Evolutionary conservation across 2,113 vertebrate species (phyloP).

Genomic region (Patagioenas fasciata): DNA sequence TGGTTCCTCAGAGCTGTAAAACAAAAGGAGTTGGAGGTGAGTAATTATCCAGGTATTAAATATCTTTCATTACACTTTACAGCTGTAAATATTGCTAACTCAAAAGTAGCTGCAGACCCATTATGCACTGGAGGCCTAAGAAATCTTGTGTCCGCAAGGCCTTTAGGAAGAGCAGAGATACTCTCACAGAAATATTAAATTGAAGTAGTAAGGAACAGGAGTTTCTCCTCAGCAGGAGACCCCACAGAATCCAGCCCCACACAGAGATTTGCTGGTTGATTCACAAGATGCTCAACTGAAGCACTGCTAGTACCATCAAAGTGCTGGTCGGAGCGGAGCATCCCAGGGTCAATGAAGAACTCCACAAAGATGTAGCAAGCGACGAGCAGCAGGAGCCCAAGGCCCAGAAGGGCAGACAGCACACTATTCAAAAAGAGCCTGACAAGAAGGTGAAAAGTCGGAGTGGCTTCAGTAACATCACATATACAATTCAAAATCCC

Average conservation of each 20-base stretch:
- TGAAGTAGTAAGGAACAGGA: background rate
- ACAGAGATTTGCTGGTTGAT: background rate
- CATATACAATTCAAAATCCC: background rate
- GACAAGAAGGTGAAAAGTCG: background rate
- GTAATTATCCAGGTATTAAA: background rate
- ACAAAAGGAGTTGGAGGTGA: background rate
- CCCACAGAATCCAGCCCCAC: background rate
- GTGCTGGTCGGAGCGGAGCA: constrained; percentile 84
- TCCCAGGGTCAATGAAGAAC: constrained; percentile 87
- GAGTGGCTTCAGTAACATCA: background rate
- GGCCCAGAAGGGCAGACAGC: constrained; percentile 87
- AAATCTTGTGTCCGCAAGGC: background rate
- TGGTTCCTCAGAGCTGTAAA: constrained; percentile 82
- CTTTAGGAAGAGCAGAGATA: background rate
- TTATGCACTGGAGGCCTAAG: background rate
- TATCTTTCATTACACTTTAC: background rate
- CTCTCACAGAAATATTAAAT: background rate
- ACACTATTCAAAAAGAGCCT: constrained; percentile 91
- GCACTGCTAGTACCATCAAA: constrained; percentile 80
- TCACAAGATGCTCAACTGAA: background rate
- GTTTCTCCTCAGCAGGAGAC: background rate
- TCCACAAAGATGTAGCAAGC: constrained; percentile 89
- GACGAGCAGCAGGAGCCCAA: constrained; percentile 82
- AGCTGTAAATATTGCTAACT: background rate
- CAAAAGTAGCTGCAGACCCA: background rate